Conservation (phyloP, 2,797 vertebrate genomes). For the Leptatherina wallacei region DNA sequence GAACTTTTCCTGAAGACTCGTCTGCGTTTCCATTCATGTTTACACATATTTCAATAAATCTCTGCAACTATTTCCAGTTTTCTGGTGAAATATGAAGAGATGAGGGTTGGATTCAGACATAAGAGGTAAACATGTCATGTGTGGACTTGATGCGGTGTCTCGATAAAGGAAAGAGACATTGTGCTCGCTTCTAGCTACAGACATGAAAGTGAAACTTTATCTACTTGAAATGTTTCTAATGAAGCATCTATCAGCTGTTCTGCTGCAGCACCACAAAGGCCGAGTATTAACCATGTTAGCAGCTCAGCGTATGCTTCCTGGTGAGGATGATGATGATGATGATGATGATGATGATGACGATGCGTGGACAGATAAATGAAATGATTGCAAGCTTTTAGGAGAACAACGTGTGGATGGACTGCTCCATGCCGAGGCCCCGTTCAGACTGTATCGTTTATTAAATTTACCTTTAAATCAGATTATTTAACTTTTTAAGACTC, state of each 20-base stretch:
- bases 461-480: background rate
- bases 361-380: slow-evolving; percentile 58
- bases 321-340: slow-evolving; percentile 51
- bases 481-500: background rate
- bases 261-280: slow-evolving; percentile 67
- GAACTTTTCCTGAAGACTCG: too few species aligned
- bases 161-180: too few species aligned
- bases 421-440: slow-evolving; percentile 79
- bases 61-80: background rate
- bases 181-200: too few species aligned
- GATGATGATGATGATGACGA: slow-evolving; percentile 26
- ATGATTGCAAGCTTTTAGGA: slow-evolving; percentile 69
- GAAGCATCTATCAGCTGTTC: slow-evolving; percentile 31
- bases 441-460: slow-evolving; percentile 61
- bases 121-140: slow-evolving; percentile 23
- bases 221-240: slow-evolving; percentile 14
- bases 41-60: too few species aligned
- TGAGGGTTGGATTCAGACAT: background rate
- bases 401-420: slow-evolving; percentile 63
- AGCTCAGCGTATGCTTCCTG: slow-evolving; percentile 65
- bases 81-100: background rate
- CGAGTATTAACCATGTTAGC: slow-evolving; percentile 73
- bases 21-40: too few species aligned
- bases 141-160: background rate
- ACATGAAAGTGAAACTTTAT: slow-evolving; percentile 7